Conservation (phyloP, 2,797 vertebrate species). For the Enteromius unitaeniatus region DNA sequence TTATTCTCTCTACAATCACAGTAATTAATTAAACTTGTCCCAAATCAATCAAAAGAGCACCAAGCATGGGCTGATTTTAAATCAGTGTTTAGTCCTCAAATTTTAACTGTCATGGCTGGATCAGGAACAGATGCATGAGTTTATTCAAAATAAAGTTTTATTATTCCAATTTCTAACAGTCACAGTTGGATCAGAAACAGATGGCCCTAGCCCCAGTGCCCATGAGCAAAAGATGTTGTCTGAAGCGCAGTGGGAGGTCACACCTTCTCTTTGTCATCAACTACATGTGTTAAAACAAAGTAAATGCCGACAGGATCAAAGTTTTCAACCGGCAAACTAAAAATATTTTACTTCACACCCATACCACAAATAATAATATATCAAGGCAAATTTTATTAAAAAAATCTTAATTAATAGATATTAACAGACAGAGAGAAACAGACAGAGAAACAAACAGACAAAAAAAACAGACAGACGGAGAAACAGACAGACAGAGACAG, state of each 20-base stretch:
- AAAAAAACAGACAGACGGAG: too few relatives aligned
- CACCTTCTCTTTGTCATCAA: slow-evolving; percentile 21
- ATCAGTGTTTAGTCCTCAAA: slow-evolving; percentile 1
- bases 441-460: too few relatives aligned
- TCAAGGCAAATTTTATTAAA: background rate
- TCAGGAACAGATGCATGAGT: slow-evolving; percentile 13
- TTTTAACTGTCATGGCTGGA: background rate
- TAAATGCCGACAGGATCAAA: background rate
- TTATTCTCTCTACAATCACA: slow-evolving; percentile 26
- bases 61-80: slow-evolving; percentile 16
- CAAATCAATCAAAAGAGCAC: background rate
- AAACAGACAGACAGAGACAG: too few relatives aligned
- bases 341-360: background rate
- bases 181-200: slow-evolving; percentile 29
- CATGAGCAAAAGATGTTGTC: slow-evolving; percentile 18
- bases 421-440: too few relatives aligned
- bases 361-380: background rate
- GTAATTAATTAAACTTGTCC: slow-evolving; percentile 25
- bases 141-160: background rate
- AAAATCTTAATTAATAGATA: background rate
- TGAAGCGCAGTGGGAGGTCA: background rate
- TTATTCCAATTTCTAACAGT: slow-evolving; percentile 25
- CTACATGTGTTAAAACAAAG: slow-evolving; percentile 33
- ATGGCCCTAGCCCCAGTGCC: slow-evolving; percentile 16
- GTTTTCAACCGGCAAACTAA: background rate